phyloP scores from a whole-genome alignment of 23 tunicate genomes.

The Ciona savignyi region DNA sequence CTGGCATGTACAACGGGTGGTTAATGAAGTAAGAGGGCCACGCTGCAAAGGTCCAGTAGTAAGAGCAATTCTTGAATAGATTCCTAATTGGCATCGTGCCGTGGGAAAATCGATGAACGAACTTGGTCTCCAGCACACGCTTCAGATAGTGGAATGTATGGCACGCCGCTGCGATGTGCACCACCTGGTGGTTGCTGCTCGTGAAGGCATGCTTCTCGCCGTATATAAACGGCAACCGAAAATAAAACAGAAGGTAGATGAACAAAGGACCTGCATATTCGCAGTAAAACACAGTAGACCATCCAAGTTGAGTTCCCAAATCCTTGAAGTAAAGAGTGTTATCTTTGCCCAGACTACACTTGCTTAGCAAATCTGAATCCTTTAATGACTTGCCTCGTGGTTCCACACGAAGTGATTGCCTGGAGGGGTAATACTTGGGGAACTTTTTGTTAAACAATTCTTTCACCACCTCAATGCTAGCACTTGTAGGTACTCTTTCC shows the following conservation, averaged over 20 bases:
- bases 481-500: slow-evolving; percentile 17
- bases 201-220: slow-evolving; percentile 33
- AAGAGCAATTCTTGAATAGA: slow-evolving; percentile 78
- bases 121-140: slow-evolving; percentile 85
- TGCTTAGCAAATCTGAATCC: slow-evolving; percentile 45
- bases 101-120: slow-evolving; percentile 90
- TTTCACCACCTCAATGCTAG: slow-evolving; percentile 30
- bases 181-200: slow-evolving; percentile 29
- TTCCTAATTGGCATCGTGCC: slow-evolving; percentile 90
- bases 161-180: slow-evolving; percentile 74
- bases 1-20: slow-evolving; percentile 83
- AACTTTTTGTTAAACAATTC: slow-evolving; percentile 20
- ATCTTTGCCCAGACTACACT: slow-evolving; percentile 32
- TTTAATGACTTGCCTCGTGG: slow-evolving; percentile 68
- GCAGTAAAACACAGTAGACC: slow-evolving; percentile 92
- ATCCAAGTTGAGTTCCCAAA: slow-evolving; percentile 86
- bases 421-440: slow-evolving; percentile 51
- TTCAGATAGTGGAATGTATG: slow-evolving; percentile 83
- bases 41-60: slow-evolving; percentile 91
- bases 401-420: slow-evolving; percentile 69
- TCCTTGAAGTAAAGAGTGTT: slow-evolving; percentile 76
- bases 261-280: slow-evolving; percentile 97
- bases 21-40: slow-evolving; percentile 87
- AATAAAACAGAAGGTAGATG: slow-evolving; percentile 81
- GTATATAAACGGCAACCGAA: slow-evolving; percentile 58